These are phyloP conservation scores for Sylvilagus floridanus DNA, from an alignment of 2,797 vertebrate genomes.

Conservation along the genomic window DNA sequence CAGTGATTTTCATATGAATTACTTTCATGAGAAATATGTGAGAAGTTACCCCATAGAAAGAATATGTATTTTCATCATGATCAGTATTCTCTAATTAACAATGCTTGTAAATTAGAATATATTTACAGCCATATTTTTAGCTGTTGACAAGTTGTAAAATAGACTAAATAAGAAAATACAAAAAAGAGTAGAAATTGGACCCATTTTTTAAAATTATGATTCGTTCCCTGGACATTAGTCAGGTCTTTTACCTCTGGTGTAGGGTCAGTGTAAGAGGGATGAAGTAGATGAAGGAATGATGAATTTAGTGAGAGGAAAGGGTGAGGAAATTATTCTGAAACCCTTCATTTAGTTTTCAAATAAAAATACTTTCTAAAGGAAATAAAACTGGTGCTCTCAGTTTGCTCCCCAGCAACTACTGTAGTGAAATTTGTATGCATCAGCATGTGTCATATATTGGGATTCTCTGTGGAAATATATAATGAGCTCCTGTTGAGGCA, in stretches of 20 bases:
- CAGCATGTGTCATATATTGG: conserved; percentile 49
- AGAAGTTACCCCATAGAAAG: conserved; percentile 34
- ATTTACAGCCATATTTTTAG: conserved; percentile 72
- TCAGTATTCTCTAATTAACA: conserved; percentile 78
- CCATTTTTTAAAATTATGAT: neutral
- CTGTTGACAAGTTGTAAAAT: conserved; percentile 49
- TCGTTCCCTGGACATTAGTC: conserved; percentile 56
- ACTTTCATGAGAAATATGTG: conserved; percentile 62
- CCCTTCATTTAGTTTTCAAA: conserved; percentile 57
- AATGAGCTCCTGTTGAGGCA: conserved; percentile 57
- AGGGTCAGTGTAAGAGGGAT: conserved; percentile 26
- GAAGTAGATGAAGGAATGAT: conserved; percentile 42
- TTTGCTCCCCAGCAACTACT: conserved; percentile 44
- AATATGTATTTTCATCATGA: conserved; percentile 76
- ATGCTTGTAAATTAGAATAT: conserved; percentile 75
- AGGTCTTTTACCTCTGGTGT: neutral
- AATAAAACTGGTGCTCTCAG: conserved; percentile 53
- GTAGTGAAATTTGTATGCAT: conserved; percentile 47
- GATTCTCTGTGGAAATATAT: conserved; percentile 26
- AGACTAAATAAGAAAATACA: conserved; percentile 72
- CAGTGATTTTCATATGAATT: conserved; percentile 42
- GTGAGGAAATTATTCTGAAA: conserved; percentile 56
- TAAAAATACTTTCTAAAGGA: conserved; percentile 73
- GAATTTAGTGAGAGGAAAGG: conserved; percentile 57
- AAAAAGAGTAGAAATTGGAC: conserved; percentile 47